Base-by-base conservation (phyloP, 2,888 invertebrate genomes). In the Polyommatus icarus region DNA sequence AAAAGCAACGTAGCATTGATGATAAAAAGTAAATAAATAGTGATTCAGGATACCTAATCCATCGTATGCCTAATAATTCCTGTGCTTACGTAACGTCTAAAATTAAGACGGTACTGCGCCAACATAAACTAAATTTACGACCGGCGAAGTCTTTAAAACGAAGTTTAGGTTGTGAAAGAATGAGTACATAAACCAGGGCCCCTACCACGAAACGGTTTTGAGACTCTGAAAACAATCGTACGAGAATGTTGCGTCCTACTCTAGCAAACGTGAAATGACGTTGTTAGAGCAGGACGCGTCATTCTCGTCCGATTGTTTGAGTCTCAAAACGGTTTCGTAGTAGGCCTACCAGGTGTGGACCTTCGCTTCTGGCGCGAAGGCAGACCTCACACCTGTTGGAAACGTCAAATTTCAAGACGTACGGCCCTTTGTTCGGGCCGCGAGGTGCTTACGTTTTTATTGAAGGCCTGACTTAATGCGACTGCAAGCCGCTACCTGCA, bases 341-440 rank as follows among this genome's bases (percentile, higher is more conserved):
- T 29, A 36, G 29, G 29, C 29, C 29, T 29, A n/a, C 88, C 90
- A 90, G 90, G 91, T 91, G 91, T 87, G 88, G 88, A 84, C 89
- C 88, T 91, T 90, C 88, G 85, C 87, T 87, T 88, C 88, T 90
- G 89, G 84, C 84, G 83, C 83, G 85, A 87, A 91, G 89, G 89
- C 86, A 86, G 86, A 85, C 84, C 85, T 84, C 88, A 89, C 91
- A 92, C 90, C 88, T 91, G 91, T 88, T 90, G 85, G 85, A 88
- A 90, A 90, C 89, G 88, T 67, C 86, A 89, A 87, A 89, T 90
- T 90, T 84, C 84, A 87, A 88, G 88, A 90, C 84, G 87, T 88
- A 92, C 90, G 89, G 86, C 91, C 89, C 89, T 91, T 93, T 93
- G 92, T 92, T 92, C 85, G 83, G 72, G 85, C 89, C 88, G 87